Percentiles rank a stretch among this genome's conserved stretches.
phyloP scores from a whole-genome alignment of 2,888 invertebrate genomes.

The Eilema depressum region DNA sequence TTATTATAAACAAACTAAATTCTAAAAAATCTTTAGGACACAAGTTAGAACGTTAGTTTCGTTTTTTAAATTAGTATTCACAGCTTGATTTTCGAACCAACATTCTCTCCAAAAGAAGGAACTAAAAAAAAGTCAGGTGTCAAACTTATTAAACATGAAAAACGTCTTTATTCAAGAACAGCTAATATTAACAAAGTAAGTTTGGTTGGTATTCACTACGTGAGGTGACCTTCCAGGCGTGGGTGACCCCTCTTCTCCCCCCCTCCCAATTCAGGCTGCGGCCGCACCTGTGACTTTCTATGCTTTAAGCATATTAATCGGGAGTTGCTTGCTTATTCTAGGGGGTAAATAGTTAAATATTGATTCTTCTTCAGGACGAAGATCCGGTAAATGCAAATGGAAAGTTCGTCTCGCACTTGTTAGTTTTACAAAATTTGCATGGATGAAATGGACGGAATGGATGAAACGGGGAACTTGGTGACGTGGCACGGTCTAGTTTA shows the following conservation, averaged over 20 bases:
- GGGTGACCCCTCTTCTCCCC: too few species aligned
- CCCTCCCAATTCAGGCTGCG: too few species aligned
- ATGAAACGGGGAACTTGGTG: background rate
- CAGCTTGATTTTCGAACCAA: background rate
- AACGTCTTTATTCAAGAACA: background rate
- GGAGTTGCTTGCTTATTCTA: conserved; percentile 6
- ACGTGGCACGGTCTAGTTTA: background rate
- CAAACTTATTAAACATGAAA: background rate
- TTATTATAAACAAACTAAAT: too few species aligned
- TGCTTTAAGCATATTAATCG: background rate
- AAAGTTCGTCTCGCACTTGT: background rate
- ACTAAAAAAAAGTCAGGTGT: background rate
- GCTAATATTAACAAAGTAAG: background rate
- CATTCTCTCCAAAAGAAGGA: background rate
- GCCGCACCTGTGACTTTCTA: too few species aligned
- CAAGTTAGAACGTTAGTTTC: background rate
- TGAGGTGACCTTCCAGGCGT: background rate
- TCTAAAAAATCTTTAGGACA: background rate
- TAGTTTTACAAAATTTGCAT: background rate
- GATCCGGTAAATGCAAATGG: background rate
- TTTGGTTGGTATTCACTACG: background rate
- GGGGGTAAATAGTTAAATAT: background rate
- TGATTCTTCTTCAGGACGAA: background rate
- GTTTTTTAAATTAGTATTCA: background rate
- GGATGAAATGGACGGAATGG: too few species aligned